Evolutionary conservation across 2,888 invertebrate genomes (phyloP), one percentile per base, ranked within the genome.

Genomic region (Podotricha telesiphe): DNA sequence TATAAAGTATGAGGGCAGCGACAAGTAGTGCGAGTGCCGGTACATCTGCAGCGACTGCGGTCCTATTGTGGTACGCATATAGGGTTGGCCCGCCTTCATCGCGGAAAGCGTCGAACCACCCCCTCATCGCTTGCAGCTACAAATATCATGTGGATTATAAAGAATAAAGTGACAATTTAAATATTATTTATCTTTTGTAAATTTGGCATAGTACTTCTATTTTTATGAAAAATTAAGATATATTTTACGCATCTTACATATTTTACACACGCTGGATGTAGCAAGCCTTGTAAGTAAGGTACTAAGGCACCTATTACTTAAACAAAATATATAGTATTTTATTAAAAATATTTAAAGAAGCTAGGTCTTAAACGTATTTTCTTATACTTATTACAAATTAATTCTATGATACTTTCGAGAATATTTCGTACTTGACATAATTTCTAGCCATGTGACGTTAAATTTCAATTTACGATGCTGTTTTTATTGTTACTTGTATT

Each of bases 81-180:
- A 98, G 95, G 80, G 99, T 99, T 77, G 99, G 99, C 79, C 98
- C 99, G 86, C 98, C 98, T 94, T 98, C 97, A 93, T 96, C 96
- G 86, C 99, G 97, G 94, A 99, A 99, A 76, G 98, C 98, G 92
- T 98, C 98, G 93, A 98, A 98, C 98, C 98, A 98, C 93, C 98
- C 98, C 95, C 95, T 97, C 97, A 97, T 97, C 91, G 93, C 95
- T 88, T 89, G 82, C 88, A 86, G 91, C 92, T 92, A 86, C 0
- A 86, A 74, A 84, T 66, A 11, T 48, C 17, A 19, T 34, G 6
- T 28, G 28, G 28, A 28, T 28, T 28, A 28, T 28, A 28, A 28
- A 28, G 28, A 28, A 2, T 4, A 28, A 4, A 4, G 2, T 28
- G 28, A 28, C 3, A 28, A 4, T 28, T 28, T 6, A 6, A 28